Percentiles rank a stretch among this genome's conserved stretches.
Evolutionary conservation across 2,888 invertebrate species (phyloP).

Genomic region (Stictocephala bisonia): DNA sequence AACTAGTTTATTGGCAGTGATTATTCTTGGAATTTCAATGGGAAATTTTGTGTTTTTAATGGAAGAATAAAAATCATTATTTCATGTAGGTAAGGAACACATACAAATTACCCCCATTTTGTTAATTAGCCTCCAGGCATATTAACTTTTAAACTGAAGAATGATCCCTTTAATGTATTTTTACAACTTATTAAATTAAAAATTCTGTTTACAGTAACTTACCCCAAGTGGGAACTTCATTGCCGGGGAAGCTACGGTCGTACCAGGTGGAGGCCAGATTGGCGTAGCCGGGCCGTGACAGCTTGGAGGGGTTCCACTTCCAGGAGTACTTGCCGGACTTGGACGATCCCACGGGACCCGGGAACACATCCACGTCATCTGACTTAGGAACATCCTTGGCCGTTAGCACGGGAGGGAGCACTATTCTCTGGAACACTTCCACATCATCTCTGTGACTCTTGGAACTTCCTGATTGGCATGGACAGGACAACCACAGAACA

Average conservation of each 20-base stretch:
- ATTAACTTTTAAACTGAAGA: too few species aligned
- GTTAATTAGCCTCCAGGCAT: too few species aligned
- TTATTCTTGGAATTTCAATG: too few species aligned
- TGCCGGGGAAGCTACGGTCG: slow-evolving; percentile 22
- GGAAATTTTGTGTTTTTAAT: too few species aligned
- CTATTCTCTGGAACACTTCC: slow-evolving; percentile 31
- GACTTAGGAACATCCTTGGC: background rate
- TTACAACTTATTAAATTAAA: too few species aligned
- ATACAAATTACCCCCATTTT: too few species aligned
- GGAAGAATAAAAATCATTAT: too few species aligned
- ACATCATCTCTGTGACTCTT: slow-evolving; percentile 4
- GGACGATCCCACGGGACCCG: background rate
- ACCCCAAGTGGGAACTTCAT: slow-evolving; percentile 37
- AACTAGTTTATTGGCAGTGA: too few species aligned
- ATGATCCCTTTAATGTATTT: too few species aligned
- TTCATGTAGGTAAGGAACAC: too few species aligned
- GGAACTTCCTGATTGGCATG: background rate
- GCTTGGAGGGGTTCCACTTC: background rate
- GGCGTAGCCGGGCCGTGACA: background rate
- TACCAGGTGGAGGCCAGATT: background rate
- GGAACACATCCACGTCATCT: background rate
- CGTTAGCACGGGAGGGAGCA: slow-evolving; percentile 16
- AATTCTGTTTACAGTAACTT: too few species aligned
- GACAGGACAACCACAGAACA: slow-evolving; percentile 1
- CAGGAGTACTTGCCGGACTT: slow-evolving; percentile 6